Evolutionary conservation across 2,797 vertebrate genomes (phyloP).

Genomic region (Parauchenoglanis punctatus): DNA sequence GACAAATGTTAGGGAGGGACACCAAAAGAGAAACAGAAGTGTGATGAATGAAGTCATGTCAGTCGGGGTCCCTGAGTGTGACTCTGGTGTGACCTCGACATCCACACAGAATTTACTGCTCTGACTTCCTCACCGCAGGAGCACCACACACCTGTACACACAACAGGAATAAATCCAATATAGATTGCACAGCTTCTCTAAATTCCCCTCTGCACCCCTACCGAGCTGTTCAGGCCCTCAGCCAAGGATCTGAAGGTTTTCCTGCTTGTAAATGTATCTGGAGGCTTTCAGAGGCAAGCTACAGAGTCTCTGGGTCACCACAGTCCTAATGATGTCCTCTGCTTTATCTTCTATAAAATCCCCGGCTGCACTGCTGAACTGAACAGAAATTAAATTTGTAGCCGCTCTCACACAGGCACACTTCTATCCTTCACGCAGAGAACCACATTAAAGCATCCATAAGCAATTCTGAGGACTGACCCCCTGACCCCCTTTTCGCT

Average conservation of each 20-base stretch:
- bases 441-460: slow-evolving; percentile 54
- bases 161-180: slow-evolving; percentile 84
- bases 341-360: slow-evolving; percentile 37
- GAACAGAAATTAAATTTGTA: slow-evolving; percentile 27
- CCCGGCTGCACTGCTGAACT: background rate
- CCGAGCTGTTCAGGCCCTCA: slow-evolving; percentile 76
- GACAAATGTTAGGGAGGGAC: slow-evolving; percentile 15
- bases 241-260: slow-evolving; percentile 76
- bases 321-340: slow-evolving; percentile 72
- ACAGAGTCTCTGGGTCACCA: slow-evolving; percentile 64
- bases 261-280: slow-evolving; percentile 75
- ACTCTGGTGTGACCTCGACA: slow-evolving; percentile 62
- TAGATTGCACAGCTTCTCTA: slow-evolving; percentile 79
- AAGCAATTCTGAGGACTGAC: slow-evolving; percentile 48
- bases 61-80: background rate
- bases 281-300: slow-evolving; percentile 64
- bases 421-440: slow-evolving; percentile 52
- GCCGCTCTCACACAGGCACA: slow-evolving; percentile 23
- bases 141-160: slow-evolving; percentile 72
- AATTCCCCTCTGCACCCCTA: slow-evolving; percentile 61
- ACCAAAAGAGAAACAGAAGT: slow-evolving; percentile 13
- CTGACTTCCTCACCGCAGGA: slow-evolving; percentile 77
- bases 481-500: slow-evolving; percentile 9
- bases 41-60: slow-evolving; percentile 24
- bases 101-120: slow-evolving; percentile 70